These are phyloP conservation scores for Leptinotarsa defecta DNA, from an alignment of 1,140 invertebrate species.

Conservation along the genomic window DNA sequence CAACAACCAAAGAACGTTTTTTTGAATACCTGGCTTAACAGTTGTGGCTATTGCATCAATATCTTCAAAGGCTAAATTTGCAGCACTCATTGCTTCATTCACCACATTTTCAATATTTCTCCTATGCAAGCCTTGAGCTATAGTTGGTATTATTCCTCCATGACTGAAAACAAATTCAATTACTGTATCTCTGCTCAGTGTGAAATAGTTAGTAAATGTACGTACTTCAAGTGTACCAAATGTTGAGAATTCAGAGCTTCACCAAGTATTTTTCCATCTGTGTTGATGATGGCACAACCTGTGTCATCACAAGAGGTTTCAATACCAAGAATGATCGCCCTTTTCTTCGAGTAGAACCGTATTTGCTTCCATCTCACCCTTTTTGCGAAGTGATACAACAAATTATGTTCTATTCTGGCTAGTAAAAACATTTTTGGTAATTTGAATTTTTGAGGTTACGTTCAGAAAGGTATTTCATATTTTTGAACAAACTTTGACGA, in stretches of 20 bases:
- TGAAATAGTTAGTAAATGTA: background rate
- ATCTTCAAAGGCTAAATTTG: slow-evolving; percentile 71
- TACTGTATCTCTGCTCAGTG: background rate
- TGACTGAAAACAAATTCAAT: slow-evolving; percentile 61
- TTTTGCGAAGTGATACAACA: background rate
- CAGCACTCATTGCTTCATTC: slow-evolving; percentile 67
- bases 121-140: slow-evolving; percentile 82
- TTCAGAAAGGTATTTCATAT: too few relatives aligned
- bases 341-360: slow-evolving; percentile 8
- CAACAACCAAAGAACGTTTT: too few relatives aligned
- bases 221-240: slow-evolving; percentile 71
- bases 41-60: slow-evolving; percentile 92
- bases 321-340: slow-evolving; percentile 77
- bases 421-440: too few relatives aligned
- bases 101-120: slow-evolving; percentile 79
- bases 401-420: background rate
- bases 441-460: too few relatives aligned
- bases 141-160: slow-evolving; percentile 89
- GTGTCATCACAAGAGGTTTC: slow-evolving; percentile 99
- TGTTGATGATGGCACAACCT: slow-evolving; percentile 84
- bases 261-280: slow-evolving; percentile 72
- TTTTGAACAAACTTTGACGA: too few relatives aligned
- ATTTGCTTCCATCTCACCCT: background rate
- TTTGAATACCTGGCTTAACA: slow-evolving; percentile 73
- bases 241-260: slow-evolving; percentile 81